Conservation (phyloP, 2,888 invertebrate genomes). For the Digitonthophagus gazella region DNA sequence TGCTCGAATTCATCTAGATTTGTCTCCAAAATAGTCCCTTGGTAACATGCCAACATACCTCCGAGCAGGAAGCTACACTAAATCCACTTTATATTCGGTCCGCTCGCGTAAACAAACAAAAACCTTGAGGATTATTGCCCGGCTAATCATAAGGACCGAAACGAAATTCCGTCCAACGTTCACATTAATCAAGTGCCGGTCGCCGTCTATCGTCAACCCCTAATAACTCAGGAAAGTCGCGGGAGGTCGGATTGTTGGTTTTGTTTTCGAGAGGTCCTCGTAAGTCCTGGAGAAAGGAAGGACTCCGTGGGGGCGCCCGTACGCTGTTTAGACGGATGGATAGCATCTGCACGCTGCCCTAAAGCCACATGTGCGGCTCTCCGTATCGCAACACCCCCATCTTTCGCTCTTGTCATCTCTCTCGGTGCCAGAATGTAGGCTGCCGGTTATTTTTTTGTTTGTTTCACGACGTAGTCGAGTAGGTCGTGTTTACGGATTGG, state of each 20-base stretch:
- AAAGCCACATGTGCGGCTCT: neutral
- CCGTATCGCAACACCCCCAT: neutral
- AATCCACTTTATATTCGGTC: neutral
- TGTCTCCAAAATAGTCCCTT: neutral
- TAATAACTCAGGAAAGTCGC: neutral
- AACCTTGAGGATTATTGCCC: neutral
- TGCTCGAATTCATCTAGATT: neutral
- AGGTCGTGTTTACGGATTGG: neutral
- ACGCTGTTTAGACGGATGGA: neutral
- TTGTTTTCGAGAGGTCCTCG: neutral
- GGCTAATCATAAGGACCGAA: neutral
- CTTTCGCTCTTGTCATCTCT: neutral
- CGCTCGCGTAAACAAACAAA: neutral
- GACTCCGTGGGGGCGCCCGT: neutral
- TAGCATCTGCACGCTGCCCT: neutral
- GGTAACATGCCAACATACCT: neutral
- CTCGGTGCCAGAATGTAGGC: neutral
- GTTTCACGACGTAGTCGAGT: neutral
- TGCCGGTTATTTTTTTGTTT: neutral
- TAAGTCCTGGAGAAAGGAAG: neutral
- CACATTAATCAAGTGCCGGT: neutral
- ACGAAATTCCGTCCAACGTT: neutral
- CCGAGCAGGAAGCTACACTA: neutral
- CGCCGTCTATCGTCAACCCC: neutral
- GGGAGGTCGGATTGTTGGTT: no score